Evolutionary conservation across 2,888 invertebrate genomes (phyloP).

Genomic region (Diadegma fenestrale): DNA sequence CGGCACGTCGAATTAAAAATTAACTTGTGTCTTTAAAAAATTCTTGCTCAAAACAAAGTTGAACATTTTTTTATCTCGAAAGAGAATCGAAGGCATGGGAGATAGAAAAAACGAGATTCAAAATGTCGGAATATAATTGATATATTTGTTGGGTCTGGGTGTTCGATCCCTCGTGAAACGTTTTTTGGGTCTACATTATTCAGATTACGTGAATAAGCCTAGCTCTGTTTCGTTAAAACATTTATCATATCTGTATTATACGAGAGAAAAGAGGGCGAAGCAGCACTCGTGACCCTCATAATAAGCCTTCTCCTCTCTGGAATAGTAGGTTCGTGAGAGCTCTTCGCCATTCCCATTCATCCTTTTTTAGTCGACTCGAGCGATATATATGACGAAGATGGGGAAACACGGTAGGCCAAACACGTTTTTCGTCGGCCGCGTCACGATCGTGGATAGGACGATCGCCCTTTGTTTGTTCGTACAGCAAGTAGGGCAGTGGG

Average conservation of each 20-base stretch:
- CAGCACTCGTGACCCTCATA: conserved; percentile 22
- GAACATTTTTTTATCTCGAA: background rate
- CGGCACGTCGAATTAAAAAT: background rate
- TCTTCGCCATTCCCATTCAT: conserved; percentile 5
- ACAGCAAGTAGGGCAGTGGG: conserved; percentile 36
- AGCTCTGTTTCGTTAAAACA: conserved; percentile 19
- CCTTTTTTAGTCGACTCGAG: background rate
- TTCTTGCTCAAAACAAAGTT: too few relatives aligned
- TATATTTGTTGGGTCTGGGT: background rate
- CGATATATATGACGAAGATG: conserved; percentile 8
- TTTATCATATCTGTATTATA: conserved; percentile 29
- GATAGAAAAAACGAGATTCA: background rate
- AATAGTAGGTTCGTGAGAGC: conserved; percentile 14
- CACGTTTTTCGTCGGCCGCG: conserved; percentile 23
- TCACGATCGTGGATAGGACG: conserved; percentile 33
- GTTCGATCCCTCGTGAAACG: conserved; percentile 6
- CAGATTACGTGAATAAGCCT: background rate
- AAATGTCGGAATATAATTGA: background rate
- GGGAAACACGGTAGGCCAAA: conserved; percentile 16
- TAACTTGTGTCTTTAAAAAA: too few relatives aligned
- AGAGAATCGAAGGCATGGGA: background rate
- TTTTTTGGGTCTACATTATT: background rate
- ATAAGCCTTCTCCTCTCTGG: conserved; percentile 21
- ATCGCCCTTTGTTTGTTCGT: conserved; percentile 44
- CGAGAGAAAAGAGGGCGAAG: conserved; percentile 1